phyloP scores from a whole-genome alignment of 2,113 vertebrate species.

The Gallinago media region DNA sequence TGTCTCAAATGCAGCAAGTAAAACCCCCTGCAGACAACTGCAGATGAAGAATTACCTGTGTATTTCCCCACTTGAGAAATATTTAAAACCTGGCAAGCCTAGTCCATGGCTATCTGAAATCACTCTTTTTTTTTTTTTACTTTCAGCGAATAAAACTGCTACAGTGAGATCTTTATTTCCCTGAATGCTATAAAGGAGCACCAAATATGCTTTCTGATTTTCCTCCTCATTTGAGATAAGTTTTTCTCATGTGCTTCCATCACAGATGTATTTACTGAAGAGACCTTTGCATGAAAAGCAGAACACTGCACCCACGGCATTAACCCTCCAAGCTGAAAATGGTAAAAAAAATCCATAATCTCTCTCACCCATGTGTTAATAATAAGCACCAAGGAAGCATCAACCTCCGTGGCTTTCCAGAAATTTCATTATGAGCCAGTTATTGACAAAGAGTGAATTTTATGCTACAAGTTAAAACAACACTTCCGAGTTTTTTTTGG shows the following conservation, averaged over 20 bases:
- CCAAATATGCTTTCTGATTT: background rate
- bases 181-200: background rate
- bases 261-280: accelerated
- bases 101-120: background rate
- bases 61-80: background rate
- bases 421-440: background rate
- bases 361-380: background rate
- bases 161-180: background rate
- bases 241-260: background rate
- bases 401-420: background rate
- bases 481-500: background rate
- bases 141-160: background rate
- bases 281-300: background rate
- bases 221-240: accelerated
- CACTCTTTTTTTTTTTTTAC: background rate
- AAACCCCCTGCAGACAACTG: background rate
- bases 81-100: background rate
- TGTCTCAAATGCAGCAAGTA: background rate
- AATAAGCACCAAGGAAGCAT: background rate
- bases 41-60: background rate
- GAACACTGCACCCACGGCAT: background rate
- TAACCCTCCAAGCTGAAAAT: background rate
- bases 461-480: background rate
- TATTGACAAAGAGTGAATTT: background rate
- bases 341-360: background rate